phyloP scores from a whole-genome alignment of 2,888 invertebrate species.

The Cryptus viduatorius region DNA sequence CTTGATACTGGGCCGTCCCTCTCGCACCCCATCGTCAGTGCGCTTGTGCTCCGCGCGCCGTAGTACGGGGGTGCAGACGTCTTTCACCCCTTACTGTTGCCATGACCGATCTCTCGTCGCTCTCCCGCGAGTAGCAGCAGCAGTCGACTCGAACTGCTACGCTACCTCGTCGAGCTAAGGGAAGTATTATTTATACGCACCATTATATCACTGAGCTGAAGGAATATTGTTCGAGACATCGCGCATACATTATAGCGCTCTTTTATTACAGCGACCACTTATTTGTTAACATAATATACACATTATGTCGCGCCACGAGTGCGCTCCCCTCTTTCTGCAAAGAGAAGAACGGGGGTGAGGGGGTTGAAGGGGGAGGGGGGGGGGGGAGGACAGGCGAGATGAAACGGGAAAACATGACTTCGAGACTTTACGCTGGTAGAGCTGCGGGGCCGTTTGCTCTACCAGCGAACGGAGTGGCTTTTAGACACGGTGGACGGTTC shows the following conservation, averaged over 20 bases:
- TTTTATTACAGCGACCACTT: conserved; percentile 83
- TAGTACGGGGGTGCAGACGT: conserved; percentile 52
- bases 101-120: conserved; percentile 60
- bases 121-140: conserved; percentile 22
- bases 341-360: background rate
- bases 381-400: conserved; percentile 45
- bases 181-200: conserved; percentile 82
- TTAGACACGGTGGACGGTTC: conserved; percentile 81
- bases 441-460: conserved; percentile 38
- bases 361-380: background rate
- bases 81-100: conserved; percentile 65
- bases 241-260: conserved; percentile 81
- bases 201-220: conserved; percentile 81
- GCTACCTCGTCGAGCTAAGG: conserved; percentile 70
- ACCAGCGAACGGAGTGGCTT: conserved; percentile 66
- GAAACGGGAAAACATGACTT: conserved; percentile 60
- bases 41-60: conserved; percentile 34
- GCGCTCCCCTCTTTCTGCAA: conserved; percentile 9
- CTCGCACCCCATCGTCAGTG: conserved; percentile 65
- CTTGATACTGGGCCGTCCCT: conserved; percentile 59
- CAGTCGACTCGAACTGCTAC: conserved; percentile 49
- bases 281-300: conserved; percentile 84
- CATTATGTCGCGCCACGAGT: conserved; percentile 74
- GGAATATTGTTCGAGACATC: conserved; percentile 83
- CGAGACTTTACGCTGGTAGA: conserved; percentile 24